Evolutionary conservation across 1,140 invertebrate genomes (phyloP), one percentile per base, ranked within the genome.

Genomic region (Euura saliciscinereae): DNA sequence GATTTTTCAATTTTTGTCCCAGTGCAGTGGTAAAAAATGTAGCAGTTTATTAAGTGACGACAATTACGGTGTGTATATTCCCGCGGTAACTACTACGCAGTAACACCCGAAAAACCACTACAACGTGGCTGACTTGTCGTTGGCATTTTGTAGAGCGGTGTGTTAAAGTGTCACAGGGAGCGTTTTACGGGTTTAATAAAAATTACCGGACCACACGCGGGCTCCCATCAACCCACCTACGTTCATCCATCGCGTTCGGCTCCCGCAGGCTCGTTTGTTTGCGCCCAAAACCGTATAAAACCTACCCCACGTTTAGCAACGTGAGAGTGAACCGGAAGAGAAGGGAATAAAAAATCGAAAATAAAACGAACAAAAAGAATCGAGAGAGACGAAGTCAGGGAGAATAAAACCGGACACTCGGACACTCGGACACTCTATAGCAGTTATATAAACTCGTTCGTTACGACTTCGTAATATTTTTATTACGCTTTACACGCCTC

Each of bases 131-230:
- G 28, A 28, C 28, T 28, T 28, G 28, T 28, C 28, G 28, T 28
- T 28, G 28, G 28, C 28, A 28, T 28, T 28, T 28, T 28, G 28
- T 28, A 28, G 28, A 28, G 28, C 28, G 28, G 71, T 73, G 72
- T 74, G 77, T 79, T 78, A 76, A 77, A 75, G 46, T 73, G 74
- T 76, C 74, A 65, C 67, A 46, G 44, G 45, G 43, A 69, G 64
- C 42, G 51, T 76, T 80, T 78, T 80, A 80, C 74, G 73, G 78
- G 73, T 80, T 79, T 78, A 79, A 79, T 79, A 80, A 80, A 79
- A 80, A 78, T 79, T 78, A 78, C 71, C 76, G 51, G 51, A 59
- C 51, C 51, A n/a, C 51, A 59, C 51, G 28, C 28, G 28, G 28
- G 28, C 28, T 28, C 28, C 28, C 28, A 28, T 28, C 28, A 28